Evolutionary conservation across 2,888 invertebrate species (phyloP).

Genomic region (Dusona sp.): DNA sequence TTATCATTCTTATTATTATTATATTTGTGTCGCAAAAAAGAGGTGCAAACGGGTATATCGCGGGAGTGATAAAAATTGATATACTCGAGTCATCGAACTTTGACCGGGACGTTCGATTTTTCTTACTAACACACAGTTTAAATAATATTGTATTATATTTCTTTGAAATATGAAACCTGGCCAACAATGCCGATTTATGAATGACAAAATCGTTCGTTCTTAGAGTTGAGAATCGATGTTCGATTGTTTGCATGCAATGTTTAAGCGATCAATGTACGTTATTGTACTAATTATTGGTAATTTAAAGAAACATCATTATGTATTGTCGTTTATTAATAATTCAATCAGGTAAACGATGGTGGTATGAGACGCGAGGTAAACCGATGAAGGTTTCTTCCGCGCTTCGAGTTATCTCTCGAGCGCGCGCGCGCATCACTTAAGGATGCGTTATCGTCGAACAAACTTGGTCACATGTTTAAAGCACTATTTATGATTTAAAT

Average conservation of each 20-base stretch:
- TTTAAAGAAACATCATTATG: slow-evolving; percentile 14
- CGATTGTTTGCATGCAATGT: slow-evolving; percentile 81
- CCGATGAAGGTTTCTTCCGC: neutral
- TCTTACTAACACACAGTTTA: neutral
- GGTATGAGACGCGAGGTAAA: slow-evolving; percentile 25
- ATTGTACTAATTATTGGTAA: slow-evolving; percentile 44
- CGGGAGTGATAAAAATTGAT: slow-evolving; percentile 36
- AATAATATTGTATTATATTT: no score
- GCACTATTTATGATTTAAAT: neutral
- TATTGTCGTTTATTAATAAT: neutral
- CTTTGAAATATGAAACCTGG: neutral
- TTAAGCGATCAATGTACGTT: slow-evolving; percentile 73
- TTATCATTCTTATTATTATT: slow-evolving; percentile 28
- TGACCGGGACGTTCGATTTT: slow-evolving; percentile 41
- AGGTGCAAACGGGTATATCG: slow-evolving; percentile 63
- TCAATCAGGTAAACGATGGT: slow-evolving; percentile 14
- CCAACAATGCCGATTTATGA: neutral
- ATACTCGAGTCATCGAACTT: slow-evolving; percentile 61
- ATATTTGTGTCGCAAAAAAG: slow-evolving; percentile 26
- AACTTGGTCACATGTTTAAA: slow-evolving; percentile 3
- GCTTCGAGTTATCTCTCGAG: slow-evolving; percentile 3
- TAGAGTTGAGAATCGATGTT: slow-evolving; percentile 59
- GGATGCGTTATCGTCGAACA: neutral
- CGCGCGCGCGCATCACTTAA: neutral
- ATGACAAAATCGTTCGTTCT: slow-evolving; percentile 40